These are phyloP conservation scores for Ochlodes sylvanus DNA, from an alignment of 2,888 invertebrate genomes.

Conservation along the genomic window DNA sequence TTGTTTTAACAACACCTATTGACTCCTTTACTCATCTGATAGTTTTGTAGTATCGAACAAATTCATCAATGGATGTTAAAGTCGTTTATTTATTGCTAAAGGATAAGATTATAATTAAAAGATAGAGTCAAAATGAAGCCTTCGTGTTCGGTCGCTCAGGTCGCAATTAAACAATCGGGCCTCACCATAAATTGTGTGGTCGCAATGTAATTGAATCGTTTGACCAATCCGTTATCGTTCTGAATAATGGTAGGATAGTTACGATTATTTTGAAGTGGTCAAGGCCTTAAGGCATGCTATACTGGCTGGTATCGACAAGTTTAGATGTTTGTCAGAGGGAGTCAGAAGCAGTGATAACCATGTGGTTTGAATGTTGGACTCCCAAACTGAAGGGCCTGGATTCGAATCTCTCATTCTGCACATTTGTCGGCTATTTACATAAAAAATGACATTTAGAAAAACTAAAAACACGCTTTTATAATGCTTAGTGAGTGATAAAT, in stretches of 20 bases:
- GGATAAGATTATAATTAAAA: constrained; percentile 26
- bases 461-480: too few relatives aligned
- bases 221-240: constrained; percentile 15
- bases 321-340: too few relatives aligned
- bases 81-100: constrained; percentile 3
- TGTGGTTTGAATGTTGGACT: too few relatives aligned
- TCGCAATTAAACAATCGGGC: constrained; percentile 35
- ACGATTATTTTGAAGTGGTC: too few relatives aligned
- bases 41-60: neutral
- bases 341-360: too few relatives aligned
- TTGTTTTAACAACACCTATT: neutral
- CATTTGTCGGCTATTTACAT: too few relatives aligned
- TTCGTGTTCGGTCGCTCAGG: constrained; percentile 22
- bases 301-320: too few relatives aligned
- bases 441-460: too few relatives aligned
- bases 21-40: neutral
- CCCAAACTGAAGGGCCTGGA: too few relatives aligned
- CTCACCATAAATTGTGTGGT: constrained; percentile 29
- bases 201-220: constrained; percentile 32
- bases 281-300: too few relatives aligned
- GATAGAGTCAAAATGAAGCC: constrained; percentile 33
- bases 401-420: too few relatives aligned
- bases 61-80: constrained; percentile 9
- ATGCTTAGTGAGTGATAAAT: too few relatives aligned
- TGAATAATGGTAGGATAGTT: constrained; percentile 5